Base-by-base conservation (phyloP, 2,888 invertebrate species). In the Hoplodrina ambigua region DNA sequence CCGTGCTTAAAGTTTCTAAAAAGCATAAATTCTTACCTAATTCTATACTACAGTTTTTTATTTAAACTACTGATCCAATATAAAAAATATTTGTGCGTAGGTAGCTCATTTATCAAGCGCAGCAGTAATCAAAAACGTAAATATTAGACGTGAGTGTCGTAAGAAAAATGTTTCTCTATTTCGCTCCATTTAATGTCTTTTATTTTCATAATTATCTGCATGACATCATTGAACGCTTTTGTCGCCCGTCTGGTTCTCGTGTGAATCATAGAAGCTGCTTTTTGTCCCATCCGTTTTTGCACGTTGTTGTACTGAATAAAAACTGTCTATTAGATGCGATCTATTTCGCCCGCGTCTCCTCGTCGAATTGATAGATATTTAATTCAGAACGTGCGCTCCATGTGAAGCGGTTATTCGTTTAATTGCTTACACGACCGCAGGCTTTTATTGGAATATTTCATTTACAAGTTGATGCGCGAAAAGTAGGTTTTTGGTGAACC, bases 251-350 rank as follows among this genome's bases (percentile, higher is more conserved):
- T 66, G 50, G 60, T 3, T 19, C 19, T 44, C 55, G 60, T 77
- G 25, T 70, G 59, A 78, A 50, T 75, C 71, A 78, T 78, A 64
- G 50, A 54, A 53, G 44, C 41, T 30, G n/a, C 11, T 78, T 81
- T 78, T 69, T 71, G 44, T 52, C 61, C 15, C n/a, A 8, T 33
- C 46, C 19, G 79, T 74, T 82, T 82, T 79, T 82, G 64, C 57
- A 37, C 46, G 52, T 56, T 68, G 56, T 52, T 72, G 69, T 68
- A 63, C 60, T 63, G 61, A 72, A 78, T 71, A 81, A 81, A 78
- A 72, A 70, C 61, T 75, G 69, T 70, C 78, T 84, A 85, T 81
- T 82, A 85, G 76, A 83, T 76, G 77, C 69, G 81, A 85, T 90
- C 85, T 77, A 84, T 85, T 82, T 85, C 80, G 77, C 76, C 76